Evolutionary conservation across 1,140 invertebrate species (phyloP), one percentile per base, ranked within the genome.

Genomic region (Schlechtendalia chinensis): DNA sequence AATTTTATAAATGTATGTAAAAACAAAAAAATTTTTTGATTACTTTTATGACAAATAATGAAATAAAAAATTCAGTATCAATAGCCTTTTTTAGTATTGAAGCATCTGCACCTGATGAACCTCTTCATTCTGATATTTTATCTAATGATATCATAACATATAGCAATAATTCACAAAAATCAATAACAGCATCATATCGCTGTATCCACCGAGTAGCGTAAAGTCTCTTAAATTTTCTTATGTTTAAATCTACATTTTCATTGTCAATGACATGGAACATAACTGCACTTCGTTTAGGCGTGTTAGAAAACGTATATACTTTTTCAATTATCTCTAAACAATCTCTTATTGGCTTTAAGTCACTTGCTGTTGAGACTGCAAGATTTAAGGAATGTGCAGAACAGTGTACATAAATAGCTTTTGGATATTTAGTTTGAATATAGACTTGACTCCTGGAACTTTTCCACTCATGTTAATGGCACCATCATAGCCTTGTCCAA

Each of bases 131-230:
- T 59, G 22, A 59, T 24, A 58, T 58, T 4, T n/a, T 58, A n/a
- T 58, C 56, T 58, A 58, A 58, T 58, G 56, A 2, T 58, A 22
- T 22, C 22, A 58, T 22, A 22, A 58, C 56, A 58, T 22, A 58
- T 22, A 22, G n/a, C n/a, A 58, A 58, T 58, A 58, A 22, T 22
- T 58, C 56, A 58, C 22, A 12, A 24, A 61, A 61, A 61, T 61
- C 24, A 8, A 27, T 24, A 61, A 61, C 59, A 27, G 59, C 24
- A 69, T 69, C 65, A 24, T 69, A 69, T 69, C 65, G 16, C 45
- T 69, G 65, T 16, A 69, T n/a, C 32, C 32, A 45, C 45, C 32
- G 32, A 17, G 65, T 69, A 14, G 5, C 59, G 29, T 24, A 61
- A 27, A 61, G 59, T 14, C 59, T 27, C 29, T 29, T 29, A 27